Evolutionary conservation across 2,797 vertebrate species (phyloP).

Genomic region (Hemitrygon akajei): DNA sequence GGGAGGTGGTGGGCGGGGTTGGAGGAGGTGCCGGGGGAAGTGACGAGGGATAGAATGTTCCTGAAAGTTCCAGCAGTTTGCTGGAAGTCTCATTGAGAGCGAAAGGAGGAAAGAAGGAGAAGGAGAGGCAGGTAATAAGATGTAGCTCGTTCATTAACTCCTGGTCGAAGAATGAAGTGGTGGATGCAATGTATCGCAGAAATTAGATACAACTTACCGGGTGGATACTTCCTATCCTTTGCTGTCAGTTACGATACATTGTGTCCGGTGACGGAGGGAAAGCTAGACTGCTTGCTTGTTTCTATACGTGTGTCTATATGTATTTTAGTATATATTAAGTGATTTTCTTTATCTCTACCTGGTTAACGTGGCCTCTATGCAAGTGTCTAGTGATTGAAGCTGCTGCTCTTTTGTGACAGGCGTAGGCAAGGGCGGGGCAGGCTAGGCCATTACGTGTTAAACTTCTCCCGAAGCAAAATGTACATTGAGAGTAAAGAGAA

Average conservation of each 20-base stretch:
- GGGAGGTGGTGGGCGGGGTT: background rate
- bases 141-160: no score
- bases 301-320: no score
- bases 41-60: slow-evolving; percentile 3
- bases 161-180: no score
- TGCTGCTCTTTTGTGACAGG: background rate
- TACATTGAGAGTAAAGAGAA: no score
- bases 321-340: background rate
- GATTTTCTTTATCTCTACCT: background rate
- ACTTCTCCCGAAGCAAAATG: no score
- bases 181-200: no score
- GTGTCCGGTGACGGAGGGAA: no score
- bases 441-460: no score
- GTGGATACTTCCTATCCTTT: background rate
- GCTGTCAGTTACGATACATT: background rate
- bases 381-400: background rate
- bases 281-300: no score
- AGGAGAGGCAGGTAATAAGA: no score
- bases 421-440: no score
- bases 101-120: background rate
- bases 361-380: background rate
- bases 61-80: slow-evolving; percentile 13
- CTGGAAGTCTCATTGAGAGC: background rate
- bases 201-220: background rate
- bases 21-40: background rate